Conservation (phyloP, 2,797 vertebrate genomes). For the Graptemys geographica region DNA sequence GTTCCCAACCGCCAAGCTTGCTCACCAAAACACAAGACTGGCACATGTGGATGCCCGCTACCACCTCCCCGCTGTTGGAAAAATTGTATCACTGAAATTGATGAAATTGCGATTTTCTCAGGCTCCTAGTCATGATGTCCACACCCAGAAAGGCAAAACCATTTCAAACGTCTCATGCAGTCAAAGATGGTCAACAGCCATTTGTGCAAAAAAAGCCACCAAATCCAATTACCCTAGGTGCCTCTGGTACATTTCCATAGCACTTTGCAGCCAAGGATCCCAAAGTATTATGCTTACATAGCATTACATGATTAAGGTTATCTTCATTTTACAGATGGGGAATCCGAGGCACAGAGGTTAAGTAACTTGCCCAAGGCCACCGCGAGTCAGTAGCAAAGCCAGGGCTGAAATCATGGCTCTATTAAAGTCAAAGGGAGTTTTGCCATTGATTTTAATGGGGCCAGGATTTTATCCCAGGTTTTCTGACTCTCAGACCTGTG, state of each 20-base stretch:
- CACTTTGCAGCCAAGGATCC: not conserved
- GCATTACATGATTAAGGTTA: not conserved
- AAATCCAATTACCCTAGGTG: too few relatives aligned
- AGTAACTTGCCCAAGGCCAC: not conserved
- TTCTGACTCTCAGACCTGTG: not conserved
- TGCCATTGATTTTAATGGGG: not conserved
- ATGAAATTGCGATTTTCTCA: too few relatives aligned
- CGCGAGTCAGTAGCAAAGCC: not conserved
- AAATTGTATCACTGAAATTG: too few relatives aligned
- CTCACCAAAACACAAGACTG: too few relatives aligned
- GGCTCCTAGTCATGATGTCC: too few relatives aligned
- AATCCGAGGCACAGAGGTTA: not conserved
- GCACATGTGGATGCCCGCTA: too few relatives aligned
- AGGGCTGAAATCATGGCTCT: not conserved
- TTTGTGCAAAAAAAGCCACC: too few relatives aligned
- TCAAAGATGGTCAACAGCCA: too few relatives aligned
- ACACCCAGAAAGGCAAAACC: too few relatives aligned
- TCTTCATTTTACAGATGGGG: not conserved
- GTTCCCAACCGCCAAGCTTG: too few relatives aligned
- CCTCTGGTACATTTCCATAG: not conserved
- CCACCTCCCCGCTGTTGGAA: too few relatives aligned
- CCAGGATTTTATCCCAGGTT: not conserved
- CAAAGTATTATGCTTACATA: not conserved
- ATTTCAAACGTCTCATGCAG: too few relatives aligned
- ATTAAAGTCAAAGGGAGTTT: not conserved